Conservation (phyloP, 2,113 vertebrate species). For the Peromyscus californicus region DNA sequence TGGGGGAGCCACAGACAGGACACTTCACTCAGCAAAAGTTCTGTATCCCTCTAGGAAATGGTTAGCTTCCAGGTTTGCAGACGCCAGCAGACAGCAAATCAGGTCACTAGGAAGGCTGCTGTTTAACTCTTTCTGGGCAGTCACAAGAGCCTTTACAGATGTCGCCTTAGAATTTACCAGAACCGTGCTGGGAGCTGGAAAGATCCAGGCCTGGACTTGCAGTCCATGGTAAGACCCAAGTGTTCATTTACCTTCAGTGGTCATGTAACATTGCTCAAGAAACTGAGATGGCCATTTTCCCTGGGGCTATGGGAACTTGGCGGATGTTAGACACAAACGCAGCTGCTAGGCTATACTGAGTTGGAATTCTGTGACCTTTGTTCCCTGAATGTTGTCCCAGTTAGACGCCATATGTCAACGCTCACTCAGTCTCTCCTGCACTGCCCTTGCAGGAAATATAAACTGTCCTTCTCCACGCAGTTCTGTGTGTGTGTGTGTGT, state of each 20-base stretch:
- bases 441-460: background rate
- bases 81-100: background rate
- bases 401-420: background rate
- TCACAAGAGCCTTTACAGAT: background rate
- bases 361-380: background rate
- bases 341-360: background rate
- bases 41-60: background rate
- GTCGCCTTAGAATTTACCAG: background rate
- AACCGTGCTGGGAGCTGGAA: background rate
- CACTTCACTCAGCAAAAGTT: background rate
- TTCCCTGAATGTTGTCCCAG: background rate
- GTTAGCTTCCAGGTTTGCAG: background rate
- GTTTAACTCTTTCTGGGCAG: background rate
- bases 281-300: background rate
- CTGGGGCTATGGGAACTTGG: background rate
- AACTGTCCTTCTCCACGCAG: background rate
- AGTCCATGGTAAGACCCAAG: background rate
- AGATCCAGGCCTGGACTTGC: background rate
- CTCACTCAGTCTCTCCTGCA: background rate
- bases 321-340: background rate
- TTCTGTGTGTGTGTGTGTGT: no score
- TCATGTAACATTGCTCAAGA: background rate
- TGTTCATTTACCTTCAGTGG: background rate
- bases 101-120: background rate
- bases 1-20: background rate